phyloP scores from a whole-genome alignment of 2,888 invertebrate genomes.

The Coleophora deauratella region DNA sequence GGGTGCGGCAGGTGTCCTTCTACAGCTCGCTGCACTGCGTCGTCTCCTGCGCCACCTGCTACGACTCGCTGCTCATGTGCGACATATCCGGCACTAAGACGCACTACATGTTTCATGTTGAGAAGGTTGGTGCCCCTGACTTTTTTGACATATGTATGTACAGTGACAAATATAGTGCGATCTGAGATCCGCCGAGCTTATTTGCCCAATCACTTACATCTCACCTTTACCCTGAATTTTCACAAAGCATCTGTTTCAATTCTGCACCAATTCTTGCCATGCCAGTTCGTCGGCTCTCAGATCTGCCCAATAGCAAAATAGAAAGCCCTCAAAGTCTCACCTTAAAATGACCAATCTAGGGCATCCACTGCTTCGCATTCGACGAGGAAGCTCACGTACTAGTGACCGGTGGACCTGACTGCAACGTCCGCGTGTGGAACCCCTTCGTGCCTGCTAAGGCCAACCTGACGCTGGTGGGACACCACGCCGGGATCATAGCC shows the following conservation, averaged over 20 bases:
- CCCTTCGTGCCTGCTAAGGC: slow-evolving; percentile 82
- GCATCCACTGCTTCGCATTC: slow-evolving; percentile 77
- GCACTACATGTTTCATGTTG: slow-evolving; percentile 72
- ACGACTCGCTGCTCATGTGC: slow-evolving; percentile 75
- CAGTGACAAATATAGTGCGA: no score
- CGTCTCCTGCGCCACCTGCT: slow-evolving; percentile 79
- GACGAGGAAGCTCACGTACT: slow-evolving; percentile 74
- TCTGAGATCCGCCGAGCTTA: no score
- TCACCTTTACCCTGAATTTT: no score
- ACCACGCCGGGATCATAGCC: slow-evolving; percentile 79
- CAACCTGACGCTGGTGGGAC: slow-evolving; percentile 76
- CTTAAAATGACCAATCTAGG: slow-evolving; percentile 36
- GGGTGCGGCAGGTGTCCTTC: slow-evolving; percentile 81
- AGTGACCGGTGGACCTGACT: slow-evolving; percentile 85
- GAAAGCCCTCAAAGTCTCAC: no score
- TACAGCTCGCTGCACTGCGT: slow-evolving; percentile 78
- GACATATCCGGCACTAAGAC: slow-evolving; percentile 74
- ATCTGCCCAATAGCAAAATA: no score
- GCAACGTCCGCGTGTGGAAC: slow-evolving; percentile 84
- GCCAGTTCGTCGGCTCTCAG: no score
- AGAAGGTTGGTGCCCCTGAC: slow-evolving; percentile 55
- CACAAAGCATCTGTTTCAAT: no score
- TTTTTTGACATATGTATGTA: no score
- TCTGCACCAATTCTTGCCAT: no score
- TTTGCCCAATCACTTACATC: no score